Evolutionary conservation across 2,113 vertebrate species (phyloP).

Genomic region (Perognathus longimembris): DNA sequence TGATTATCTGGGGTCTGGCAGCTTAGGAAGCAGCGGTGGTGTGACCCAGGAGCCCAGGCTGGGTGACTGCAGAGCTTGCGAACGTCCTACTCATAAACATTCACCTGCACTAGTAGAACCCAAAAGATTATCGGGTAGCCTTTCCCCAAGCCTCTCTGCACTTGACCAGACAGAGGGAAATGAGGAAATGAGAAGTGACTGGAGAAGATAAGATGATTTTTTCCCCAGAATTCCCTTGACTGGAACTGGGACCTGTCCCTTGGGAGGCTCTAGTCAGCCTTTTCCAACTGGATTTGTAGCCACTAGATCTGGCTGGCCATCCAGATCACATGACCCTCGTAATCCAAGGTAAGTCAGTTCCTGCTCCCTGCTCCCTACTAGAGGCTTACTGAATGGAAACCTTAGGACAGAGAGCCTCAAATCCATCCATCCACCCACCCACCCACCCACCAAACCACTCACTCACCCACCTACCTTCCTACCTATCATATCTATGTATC

Average conservation of each 20-base stretch:
- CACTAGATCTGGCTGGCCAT: neutral
- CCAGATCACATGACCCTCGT: neutral
- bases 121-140: neutral
- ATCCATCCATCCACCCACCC: no score
- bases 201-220: conserved; percentile 11
- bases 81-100: neutral
- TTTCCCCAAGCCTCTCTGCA: neutral
- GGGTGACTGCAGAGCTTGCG: neutral
- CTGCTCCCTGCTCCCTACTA: neutral
- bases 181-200: neutral
- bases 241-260: neutral
- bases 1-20: neutral
- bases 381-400: neutral
- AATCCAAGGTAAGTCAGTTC: neutral
- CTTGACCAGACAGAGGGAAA: neutral
- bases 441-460: no score
- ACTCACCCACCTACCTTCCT: no score
- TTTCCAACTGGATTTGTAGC: no score
- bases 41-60: neutral
- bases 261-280: neutral
- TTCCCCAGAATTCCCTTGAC: neutral
- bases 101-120: neutral
- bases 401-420: conserved; percentile 18
- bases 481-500: no score
- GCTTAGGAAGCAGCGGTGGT: neutral